These are phyloP conservation scores for Callorhinus ursinus DNA, from an alignment of 2,113 vertebrate genomes.

Conservation along the genomic window DNA sequence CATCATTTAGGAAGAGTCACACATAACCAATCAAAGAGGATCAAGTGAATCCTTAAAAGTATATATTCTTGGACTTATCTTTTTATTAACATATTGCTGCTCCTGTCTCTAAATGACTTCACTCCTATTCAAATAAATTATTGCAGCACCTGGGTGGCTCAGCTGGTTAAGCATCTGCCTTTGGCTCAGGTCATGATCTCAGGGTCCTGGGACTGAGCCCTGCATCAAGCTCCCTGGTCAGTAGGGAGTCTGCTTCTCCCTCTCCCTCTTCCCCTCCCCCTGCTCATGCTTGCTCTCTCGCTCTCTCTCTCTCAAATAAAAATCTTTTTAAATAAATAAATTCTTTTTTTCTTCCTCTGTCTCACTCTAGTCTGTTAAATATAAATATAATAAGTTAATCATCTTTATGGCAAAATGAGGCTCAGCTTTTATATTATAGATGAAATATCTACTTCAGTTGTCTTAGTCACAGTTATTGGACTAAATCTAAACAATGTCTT, in stretches of 20 bases:
- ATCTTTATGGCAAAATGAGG: too few species aligned
- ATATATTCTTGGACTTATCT: background rate
- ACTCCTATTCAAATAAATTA: background rate
- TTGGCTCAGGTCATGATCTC: background rate
- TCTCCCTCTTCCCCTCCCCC: background rate
- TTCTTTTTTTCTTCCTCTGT: too few species aligned
- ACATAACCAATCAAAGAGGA: background rate
- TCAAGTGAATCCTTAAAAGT: background rate
- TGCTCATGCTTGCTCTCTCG: too few species aligned
- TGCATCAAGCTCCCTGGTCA: too few species aligned
- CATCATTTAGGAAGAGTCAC: background rate
- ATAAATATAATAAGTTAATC: too few species aligned
- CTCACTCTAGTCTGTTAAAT: too few species aligned
- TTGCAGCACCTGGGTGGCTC: background rate
- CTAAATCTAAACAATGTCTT: too few species aligned
- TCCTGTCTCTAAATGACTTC: background rate
- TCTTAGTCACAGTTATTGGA: too few species aligned
- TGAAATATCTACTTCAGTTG: too few species aligned
- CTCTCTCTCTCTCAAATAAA: too few species aligned
- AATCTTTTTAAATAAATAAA: too few species aligned
- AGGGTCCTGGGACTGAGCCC: background rate
- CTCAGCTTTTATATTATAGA: too few species aligned
- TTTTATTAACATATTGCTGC: slow-evolving; percentile 2
- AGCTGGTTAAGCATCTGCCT: background rate
- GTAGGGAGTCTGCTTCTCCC: background rate